Base-by-base conservation (phyloP, 2,797 vertebrate species). In the Enteromius unitaeniatus region DNA sequence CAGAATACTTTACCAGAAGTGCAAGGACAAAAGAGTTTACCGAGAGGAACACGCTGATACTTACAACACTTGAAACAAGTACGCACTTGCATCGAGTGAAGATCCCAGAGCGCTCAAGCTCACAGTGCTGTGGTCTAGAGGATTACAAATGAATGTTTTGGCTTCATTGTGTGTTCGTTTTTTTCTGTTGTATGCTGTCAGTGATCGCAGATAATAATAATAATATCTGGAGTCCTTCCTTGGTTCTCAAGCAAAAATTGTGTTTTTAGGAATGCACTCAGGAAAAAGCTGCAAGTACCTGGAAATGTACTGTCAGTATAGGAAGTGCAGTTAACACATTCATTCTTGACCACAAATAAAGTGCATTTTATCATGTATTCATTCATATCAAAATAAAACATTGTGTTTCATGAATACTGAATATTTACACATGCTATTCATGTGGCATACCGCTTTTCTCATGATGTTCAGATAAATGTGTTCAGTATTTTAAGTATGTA, bases 1-100 rank as follows among this genome's bases (percentile, higher is more conserved):
- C 31, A 76, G 60, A 76, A 76, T 49, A 64, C 73, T 81, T 81
- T 7, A 37, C 55, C 23, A 64, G 40, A 34, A 23, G 40, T 49
- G 55, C 37, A 31, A 17, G 6, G 3, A 6, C 47, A 69, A 28
- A 70, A 28, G 64, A 40, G 21, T 26, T 34, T 26, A 26, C n/a
- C 28, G 9, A 31, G 37, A 73, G 79, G 40, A 13, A 42, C 79
- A n/a, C 19, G 1, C n/a, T 62, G 79, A 62, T 14, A 42, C n/a
- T 26, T 55, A 40, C 70, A 70, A 58, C 51, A 45, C 19, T 72
- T 45, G 10, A 81, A 34, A 81, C 53, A 62, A 70, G 51, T 31
- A 45, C 19, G 6, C 53, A 62, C 37, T 60, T 62, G 37, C 55
- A 23, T 23, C 21, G 17, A 60, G 19, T 45, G 55, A 31, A 53